Conservation (phyloP, 2,888 invertebrate species). For the Abscondita cerata region DNA sequence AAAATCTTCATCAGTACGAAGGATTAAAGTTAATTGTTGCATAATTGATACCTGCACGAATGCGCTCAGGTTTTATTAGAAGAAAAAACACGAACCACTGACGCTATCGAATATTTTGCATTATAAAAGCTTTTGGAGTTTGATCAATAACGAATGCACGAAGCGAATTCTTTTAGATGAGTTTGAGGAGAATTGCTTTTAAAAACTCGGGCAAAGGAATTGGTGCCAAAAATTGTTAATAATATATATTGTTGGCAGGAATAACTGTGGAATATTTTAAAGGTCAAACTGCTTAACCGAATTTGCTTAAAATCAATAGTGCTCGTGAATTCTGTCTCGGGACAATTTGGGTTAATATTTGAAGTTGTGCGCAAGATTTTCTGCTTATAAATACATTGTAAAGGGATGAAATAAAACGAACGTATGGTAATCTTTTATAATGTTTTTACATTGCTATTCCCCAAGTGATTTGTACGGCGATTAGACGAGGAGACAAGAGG, state of each 20-base stretch:
- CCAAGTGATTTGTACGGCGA: background rate
- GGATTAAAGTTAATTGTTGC: no score
- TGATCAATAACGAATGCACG: conserved; percentile 1
- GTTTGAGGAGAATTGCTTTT: no score
- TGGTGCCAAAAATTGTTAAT: background rate
- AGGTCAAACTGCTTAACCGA: conserved; percentile 13
- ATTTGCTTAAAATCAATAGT: conserved; percentile 12
- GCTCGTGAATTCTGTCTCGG: conserved; percentile 7
- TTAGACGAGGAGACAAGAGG: conserved; percentile 23
- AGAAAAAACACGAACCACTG: no score
- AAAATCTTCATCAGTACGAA: no score
- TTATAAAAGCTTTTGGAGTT: background rate
- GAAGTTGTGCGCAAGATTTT: conserved; percentile 5
- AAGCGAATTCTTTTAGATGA: no score
- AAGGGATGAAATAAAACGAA: background rate
- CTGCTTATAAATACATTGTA: background rate
- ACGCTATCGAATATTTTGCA: no score
- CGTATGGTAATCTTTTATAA: background rate
- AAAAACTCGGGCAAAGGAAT: no score
- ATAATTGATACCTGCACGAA: no score
- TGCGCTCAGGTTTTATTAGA: no score
- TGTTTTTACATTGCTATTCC: conserved; percentile 1
- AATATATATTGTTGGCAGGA: background rate
- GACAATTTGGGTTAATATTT: conserved; percentile 9
- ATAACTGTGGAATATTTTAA: background rate